These are phyloP conservation scores for Protonibea diacanthus DNA, from an alignment of 2,797 vertebrate species.

Conservation along the genomic window DNA sequence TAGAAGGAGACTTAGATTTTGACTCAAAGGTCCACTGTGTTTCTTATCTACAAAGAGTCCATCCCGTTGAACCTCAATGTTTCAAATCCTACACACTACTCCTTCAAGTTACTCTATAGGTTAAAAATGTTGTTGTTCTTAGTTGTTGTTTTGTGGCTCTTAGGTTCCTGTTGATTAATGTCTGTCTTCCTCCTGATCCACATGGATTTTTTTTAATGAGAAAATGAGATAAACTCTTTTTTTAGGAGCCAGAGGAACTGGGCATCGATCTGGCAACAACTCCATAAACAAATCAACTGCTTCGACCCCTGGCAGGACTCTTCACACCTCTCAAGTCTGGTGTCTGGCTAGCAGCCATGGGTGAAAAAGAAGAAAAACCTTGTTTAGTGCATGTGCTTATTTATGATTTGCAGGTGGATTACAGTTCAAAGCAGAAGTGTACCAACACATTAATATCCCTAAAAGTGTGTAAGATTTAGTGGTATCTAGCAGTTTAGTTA, in stretches of 20 bases:
- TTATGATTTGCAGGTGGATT: slow-evolving; percentile 84
- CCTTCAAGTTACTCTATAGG: no score
- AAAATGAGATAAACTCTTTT: slow-evolving; percentile 53
- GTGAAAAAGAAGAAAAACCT: slow-evolving; percentile 54
- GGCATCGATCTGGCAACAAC: slow-evolving; percentile 62
- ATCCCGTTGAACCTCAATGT: no score
- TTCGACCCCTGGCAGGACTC: slow-evolving; percentile 66
- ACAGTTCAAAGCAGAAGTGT: no score
- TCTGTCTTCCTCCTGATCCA: slow-evolving; percentile 40
- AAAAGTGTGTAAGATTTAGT: no score
- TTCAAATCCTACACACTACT: no score
- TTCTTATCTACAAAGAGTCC: no score
- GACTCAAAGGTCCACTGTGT: slow-evolving; percentile 61
- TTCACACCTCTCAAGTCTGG: slow-evolving; percentile 60
- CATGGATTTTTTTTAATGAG: slow-evolving; percentile 44
- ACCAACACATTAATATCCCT: no score
- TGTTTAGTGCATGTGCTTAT: slow-evolving; percentile 70
- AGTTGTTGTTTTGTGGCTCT: slow-evolving; percentile 4
- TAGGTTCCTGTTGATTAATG: background rate
- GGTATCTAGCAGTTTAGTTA: no score
- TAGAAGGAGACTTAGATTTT: slow-evolving; percentile 16
- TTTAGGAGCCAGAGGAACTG: slow-evolving; percentile 44
- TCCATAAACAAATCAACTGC: slow-evolving; percentile 68
- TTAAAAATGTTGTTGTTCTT: no score
- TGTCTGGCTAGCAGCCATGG: slow-evolving; percentile 70